Evolutionary conservation across 2,797 vertebrate species (phyloP), one percentile per base, ranked within the genome.

Genomic region (Amblyopsis hoosieri): DNA sequence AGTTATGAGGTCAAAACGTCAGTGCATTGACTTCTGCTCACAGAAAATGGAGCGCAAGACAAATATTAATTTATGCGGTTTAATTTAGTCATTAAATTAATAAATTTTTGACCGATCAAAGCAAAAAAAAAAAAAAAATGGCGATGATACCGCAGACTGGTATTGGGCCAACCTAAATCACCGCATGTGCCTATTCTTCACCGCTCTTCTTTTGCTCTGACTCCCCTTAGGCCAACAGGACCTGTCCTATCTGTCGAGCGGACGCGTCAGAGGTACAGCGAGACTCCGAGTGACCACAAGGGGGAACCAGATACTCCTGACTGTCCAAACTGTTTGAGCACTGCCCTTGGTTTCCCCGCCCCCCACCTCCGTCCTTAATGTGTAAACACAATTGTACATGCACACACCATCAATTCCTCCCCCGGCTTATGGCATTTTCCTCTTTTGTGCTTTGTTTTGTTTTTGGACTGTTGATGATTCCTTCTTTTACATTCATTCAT

Each of bases 261-360:
- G 97, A 99, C 59, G 96, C 97, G 77, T 99, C 96, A 0, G 97
- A 99, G 92, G 95, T 98, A 72, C 97, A 99, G 90, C 94, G 96
- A 87, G 97, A 99, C 94, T 98, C 96, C 0, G 97, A 99, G 94
- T 98, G 93, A 99, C 90, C 89, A 81, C 81, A 60, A 9, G 81
- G 77, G 62, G 80, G 85, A 73, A 74, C 72, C 70, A 76, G 58
- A 71, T 54, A 56, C 81, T 69, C 61, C 59, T 7, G 29, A 60
- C 62, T 78, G 70, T 83, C 64, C 67, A 64, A 78, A 76, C 47
- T 64, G 50, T 69, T 91, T 90, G 71, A 85, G 75, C 83, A 87
- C 86, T 85, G 83, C 85, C 84, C 56, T 74, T 31, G 75, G 70
- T 78, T 8, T 4, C 33, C n/a, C 54, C 12, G 12, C 54, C 23